Evolutionary conservation across 2,113 vertebrate species (phyloP).

Genomic region (Coreoperca whiteheadi): DNA sequence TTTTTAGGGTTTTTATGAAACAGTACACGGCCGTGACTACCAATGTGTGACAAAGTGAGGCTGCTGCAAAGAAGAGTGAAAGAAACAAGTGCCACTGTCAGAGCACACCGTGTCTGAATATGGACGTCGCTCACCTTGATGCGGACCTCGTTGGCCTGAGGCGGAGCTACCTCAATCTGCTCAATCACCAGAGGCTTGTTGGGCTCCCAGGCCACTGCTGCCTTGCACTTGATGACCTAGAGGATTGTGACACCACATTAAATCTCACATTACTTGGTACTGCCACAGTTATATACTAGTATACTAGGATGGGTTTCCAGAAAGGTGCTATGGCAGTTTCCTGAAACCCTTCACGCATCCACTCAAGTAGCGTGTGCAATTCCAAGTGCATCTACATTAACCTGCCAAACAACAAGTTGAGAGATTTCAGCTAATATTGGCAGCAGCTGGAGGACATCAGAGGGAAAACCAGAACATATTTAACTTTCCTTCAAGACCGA

Average conservation of each 20-base stretch:
- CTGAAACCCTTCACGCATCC: neutral
- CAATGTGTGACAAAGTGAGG: neutral
- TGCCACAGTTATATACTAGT: neutral
- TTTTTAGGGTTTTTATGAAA: neutral
- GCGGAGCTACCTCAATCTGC: slow-evolving; percentile 90
- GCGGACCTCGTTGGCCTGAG: slow-evolving; percentile 87
- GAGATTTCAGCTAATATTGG: too few species aligned
- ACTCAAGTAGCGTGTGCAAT: neutral
- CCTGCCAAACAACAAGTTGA: neutral
- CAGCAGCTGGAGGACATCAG: too few species aligned
- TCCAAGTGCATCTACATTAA: neutral
- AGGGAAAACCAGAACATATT: too few species aligned
- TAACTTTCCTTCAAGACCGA: too few species aligned
- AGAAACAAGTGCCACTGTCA: neutral
- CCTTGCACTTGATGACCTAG: slow-evolving; percentile 91
- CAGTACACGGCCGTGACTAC: neutral
- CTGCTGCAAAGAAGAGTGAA: neutral
- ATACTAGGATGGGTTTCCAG: neutral
- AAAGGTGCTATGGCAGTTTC: neutral
- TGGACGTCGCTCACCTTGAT: slow-evolving; percentile 84
- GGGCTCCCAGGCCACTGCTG: slow-evolving; percentile 89
- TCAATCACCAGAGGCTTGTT: slow-evolving; percentile 88
- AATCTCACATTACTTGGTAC: neutral
- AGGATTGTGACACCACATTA: neutral
- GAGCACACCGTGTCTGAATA: neutral